Evolutionary conservation across 1,140 invertebrate genomes (phyloP).

Genomic region (Choristoneura fumiferana): DNA sequence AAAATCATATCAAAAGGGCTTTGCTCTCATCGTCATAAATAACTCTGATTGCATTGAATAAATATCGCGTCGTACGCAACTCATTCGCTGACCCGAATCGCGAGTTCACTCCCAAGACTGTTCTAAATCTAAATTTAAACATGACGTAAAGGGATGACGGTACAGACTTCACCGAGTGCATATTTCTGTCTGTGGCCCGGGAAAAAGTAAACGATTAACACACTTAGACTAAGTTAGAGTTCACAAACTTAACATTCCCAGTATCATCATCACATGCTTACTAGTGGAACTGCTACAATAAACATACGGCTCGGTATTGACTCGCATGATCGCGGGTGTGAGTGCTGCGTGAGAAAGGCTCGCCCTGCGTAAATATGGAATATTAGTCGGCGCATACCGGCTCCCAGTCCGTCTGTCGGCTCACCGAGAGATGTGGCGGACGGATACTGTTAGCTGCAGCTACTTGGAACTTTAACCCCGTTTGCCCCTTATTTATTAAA

Average conservation of each 20-base stretch:
- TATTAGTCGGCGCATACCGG: slow-evolving; percentile 22
- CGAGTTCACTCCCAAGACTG: slow-evolving; percentile 33
- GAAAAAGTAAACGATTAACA: slow-evolving; percentile 21
- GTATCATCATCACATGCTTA: slow-evolving; percentile 32
- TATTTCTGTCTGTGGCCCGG: slow-evolving; percentile 49
- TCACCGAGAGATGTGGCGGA: slow-evolving; percentile 4
- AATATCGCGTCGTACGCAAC: slow-evolving; percentile 22
- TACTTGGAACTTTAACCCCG: too few species aligned
- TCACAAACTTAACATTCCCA: slow-evolving; percentile 21
- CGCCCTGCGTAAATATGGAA: slow-evolving; percentile 61
- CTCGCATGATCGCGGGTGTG: slow-evolving; percentile 47
- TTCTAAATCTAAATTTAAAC: slow-evolving; percentile 47
- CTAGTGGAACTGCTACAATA: slow-evolving; percentile 58
- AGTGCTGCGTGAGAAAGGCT: slow-evolving; percentile 55
- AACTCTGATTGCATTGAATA: slow-evolving; percentile 11
- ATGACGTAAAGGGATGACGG: slow-evolving; percentile 49
- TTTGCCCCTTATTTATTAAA: too few species aligned
- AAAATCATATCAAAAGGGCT: slow-evolving; percentile 12
- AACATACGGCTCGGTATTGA: slow-evolving; percentile 56
- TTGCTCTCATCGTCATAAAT: neutral
- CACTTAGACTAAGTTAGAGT: slow-evolving; percentile 3
- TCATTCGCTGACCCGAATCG: slow-evolving; percentile 47
- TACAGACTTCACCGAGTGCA: slow-evolving; percentile 35
- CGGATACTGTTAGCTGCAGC: slow-evolving; percentile 13
- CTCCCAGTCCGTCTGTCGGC: slow-evolving; percentile 1